Percentiles rank a stretch among this genome's conserved stretches.
Conservation (phyloP, 2,113 vertebrate genomes). For the Diphyllodes magnificus region DNA sequence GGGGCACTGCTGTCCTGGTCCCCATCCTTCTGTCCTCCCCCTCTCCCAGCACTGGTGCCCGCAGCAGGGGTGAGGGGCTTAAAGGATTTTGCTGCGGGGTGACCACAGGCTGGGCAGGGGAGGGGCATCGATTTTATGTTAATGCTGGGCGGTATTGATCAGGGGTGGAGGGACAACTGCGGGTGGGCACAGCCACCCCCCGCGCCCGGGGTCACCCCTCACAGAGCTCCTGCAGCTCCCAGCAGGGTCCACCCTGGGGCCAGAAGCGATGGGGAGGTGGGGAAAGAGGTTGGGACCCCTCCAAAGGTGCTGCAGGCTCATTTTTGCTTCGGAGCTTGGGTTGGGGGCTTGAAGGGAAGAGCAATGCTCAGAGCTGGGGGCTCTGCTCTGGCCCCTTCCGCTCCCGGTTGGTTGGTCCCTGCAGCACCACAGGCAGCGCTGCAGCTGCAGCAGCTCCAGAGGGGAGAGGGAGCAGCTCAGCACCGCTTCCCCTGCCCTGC, state of each 20-base stretch:
- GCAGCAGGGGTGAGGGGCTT: not conserved
- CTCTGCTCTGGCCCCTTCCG: not conserved
- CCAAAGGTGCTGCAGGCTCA: not conserved
- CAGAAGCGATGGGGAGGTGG: not conserved
- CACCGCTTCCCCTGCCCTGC: not conserved
- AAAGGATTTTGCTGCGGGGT: not conserved
- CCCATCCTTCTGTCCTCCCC: not conserved
- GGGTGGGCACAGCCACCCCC: not conserved
- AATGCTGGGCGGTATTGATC: not conserved
- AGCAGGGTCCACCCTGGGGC: not conserved
- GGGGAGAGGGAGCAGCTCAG: not conserved
- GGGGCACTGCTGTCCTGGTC: rapidly evolving
- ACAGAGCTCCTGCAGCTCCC: not conserved
- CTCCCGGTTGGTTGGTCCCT: not conserved
- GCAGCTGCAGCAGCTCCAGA: not conserved
- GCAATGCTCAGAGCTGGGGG: not conserved
- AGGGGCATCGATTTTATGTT: conserved; percentile 7
- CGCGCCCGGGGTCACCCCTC: not conserved
- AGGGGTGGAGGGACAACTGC: not conserved
- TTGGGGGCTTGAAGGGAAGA: rapidly evolving
- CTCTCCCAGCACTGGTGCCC: not conserved
- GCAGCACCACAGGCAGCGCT: not conserved
- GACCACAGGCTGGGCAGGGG: not conserved
- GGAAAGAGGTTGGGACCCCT: not conserved
- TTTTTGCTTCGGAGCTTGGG: not conserved